These are phyloP conservation scores for Crossaster papposus DNA, from an alignment of 53 echinoderm and acorn worm genomes.

Conservation along the genomic window DNA sequence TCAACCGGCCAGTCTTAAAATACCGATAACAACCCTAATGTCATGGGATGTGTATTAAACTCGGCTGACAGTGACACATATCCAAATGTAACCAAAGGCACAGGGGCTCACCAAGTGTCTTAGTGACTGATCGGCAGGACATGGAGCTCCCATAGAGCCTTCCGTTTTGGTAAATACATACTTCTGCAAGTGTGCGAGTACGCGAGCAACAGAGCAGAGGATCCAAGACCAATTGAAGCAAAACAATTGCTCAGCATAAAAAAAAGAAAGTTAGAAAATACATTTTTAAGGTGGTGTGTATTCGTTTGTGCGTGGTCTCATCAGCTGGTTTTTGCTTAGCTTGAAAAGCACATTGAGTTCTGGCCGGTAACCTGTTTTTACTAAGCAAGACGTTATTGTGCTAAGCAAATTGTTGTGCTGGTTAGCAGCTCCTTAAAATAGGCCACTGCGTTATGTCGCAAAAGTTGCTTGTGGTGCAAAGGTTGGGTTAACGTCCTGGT, in stretches of 20 bases:
- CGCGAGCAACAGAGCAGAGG: neutral
- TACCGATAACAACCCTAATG: neutral
- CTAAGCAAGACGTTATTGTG: too few relatives aligned
- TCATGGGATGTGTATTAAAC: neutral
- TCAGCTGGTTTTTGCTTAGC: too few relatives aligned
- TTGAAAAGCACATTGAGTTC: too few relatives aligned
- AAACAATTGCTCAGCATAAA: too few relatives aligned
- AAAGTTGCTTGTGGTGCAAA: neutral
- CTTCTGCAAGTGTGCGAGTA: neutral
- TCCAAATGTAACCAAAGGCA: neutral
- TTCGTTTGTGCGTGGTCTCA: too few relatives aligned
- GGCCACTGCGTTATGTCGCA: neutral
- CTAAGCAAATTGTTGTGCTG: too few relatives aligned
- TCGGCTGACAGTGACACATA: slow-evolving; percentile 7
- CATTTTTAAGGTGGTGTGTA: too few relatives aligned
- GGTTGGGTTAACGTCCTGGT: neutral
- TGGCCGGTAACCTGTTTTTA: too few relatives aligned
- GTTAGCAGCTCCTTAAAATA: too few relatives aligned
- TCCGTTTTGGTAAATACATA: neutral
- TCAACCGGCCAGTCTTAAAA: neutral
- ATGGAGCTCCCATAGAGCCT: neutral
- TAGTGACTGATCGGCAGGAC: slow-evolving; percentile 7
- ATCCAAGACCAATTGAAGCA: too few relatives aligned
- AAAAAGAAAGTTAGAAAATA: too few relatives aligned
- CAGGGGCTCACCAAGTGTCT: neutral